phyloP scores from a whole-genome alignment of 2,888 invertebrate species.

The Tanypteryx hageni region DNA sequence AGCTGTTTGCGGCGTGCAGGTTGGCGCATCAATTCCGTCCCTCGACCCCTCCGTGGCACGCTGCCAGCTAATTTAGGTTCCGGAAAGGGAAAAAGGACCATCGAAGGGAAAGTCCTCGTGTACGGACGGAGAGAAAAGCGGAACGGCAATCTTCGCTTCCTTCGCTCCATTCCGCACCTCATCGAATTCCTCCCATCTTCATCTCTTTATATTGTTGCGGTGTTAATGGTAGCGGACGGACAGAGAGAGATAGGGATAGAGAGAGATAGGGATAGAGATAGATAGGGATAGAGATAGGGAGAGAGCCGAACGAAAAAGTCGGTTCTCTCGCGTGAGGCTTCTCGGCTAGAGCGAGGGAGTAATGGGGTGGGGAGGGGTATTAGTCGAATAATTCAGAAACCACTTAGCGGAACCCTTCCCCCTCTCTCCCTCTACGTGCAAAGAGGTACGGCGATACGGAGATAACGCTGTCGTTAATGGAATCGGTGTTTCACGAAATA shows the following conservation, averaged over 20 bases:
- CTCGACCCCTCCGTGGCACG: background rate
- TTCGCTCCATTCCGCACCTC: background rate
- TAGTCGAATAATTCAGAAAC: conserved; percentile 47
- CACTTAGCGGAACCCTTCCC: conserved; percentile 5
- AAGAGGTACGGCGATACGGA: background rate
- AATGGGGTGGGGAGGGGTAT: background rate
- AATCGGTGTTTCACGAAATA: conserved; percentile 47
- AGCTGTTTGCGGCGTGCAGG: conserved; percentile 30
- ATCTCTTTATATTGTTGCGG: background rate
- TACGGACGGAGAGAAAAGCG: background rate
- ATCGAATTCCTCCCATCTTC: background rate
- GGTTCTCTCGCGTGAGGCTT: background rate
- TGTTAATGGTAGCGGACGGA: background rate
- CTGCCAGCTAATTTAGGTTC: conserved; percentile 28
- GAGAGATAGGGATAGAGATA: background rate
- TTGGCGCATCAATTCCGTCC: conserved; percentile 38
- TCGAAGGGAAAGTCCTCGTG: conserved; percentile 4
- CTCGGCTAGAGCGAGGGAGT: background rate
- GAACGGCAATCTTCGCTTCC: conserved; percentile 24
- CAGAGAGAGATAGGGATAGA: background rate
- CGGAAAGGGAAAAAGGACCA: conserved; percentile 23
- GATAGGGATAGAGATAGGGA: background rate
- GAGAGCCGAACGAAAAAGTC: too few relatives aligned
- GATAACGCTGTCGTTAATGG: conserved; percentile 49
- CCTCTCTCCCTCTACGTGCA: background rate